Evolutionary conservation across 2,888 invertebrate genomes (phyloP), one percentile per base, ranked within the genome.

Genomic region (Synanthedon formicaeformis): DNA sequence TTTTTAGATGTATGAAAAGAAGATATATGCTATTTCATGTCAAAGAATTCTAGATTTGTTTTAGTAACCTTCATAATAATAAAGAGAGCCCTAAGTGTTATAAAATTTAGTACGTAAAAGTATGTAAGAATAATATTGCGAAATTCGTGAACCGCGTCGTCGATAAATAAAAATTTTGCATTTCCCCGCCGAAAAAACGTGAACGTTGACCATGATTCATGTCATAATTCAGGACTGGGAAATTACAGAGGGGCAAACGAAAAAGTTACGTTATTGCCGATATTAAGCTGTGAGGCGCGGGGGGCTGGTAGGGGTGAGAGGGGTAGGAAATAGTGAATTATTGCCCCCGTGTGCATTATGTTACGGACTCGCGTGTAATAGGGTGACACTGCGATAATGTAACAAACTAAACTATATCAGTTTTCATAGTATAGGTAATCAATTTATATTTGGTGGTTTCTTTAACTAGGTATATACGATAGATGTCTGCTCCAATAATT

Each of bases 221-320:
- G 73, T 73, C 76, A 78, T 75, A 76, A 81, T 77, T 75, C 73
- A 71, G 71, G 60, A 66, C 69, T 64, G 72, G 67, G 68, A 74
- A 75, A 74, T 76, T 76, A 75, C 66, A 55, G 58, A 57, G 57
- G 61, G 63, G 63, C 60, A 59, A 62, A 54, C 58, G 67, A 71
- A 71, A 74, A 75, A 76, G 71, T 75, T 72, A 71, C 71, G 73
- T 75, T 78, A 79, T 76, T 76, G 75, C 70, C 76, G 69, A 81
- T 81, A 81, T 78, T 77, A 78, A 75, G 70, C 71, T 58, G 59
- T 62, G 62, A 58, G 61, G 58, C 58, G 58, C 57, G 60, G 57
- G 48, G 55, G 52, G 55, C 40, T 54, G 56, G 58, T 50, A 59
- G 53, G 53, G 54, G 58, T 55, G 60, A 57, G 57, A 52, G 49